Conservation (phyloP, 2,888 invertebrate species). For the Ariolimax columbianus region DNA sequence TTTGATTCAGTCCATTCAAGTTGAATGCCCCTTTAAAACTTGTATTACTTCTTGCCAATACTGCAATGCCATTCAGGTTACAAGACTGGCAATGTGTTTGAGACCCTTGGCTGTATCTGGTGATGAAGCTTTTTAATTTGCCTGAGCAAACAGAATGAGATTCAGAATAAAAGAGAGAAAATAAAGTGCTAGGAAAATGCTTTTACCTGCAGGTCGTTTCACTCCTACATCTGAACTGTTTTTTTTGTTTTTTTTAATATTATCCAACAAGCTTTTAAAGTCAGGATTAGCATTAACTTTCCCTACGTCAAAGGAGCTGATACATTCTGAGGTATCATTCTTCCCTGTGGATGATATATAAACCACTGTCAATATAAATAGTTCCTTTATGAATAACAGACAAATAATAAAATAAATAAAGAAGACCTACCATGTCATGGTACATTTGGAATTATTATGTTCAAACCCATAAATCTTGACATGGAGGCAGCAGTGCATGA, state of each 20-base stretch:
- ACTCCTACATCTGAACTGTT: conserved; percentile 19
- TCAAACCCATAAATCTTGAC: too few species aligned
- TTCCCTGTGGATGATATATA: conserved; percentile 35
- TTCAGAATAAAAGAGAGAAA: conserved; percentile 2
- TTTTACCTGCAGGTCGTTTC: conserved; percentile 43
- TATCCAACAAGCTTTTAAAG: conserved; percentile 39
- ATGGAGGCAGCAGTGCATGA: too few species aligned
- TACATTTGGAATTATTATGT: too few species aligned
- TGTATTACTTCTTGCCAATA: too few species aligned
- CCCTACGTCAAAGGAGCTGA: conserved; percentile 51
- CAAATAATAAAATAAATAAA: neutral
- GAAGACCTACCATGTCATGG: too few species aligned
- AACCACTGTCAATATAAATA: neutral
- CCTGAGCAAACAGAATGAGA: neutral
- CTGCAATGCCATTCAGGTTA: too few species aligned
- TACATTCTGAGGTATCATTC: conserved; percentile 36
- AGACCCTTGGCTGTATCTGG: too few species aligned
- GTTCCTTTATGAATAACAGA: neutral
- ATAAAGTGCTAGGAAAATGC: neutral
- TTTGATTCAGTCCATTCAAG: too few species aligned
- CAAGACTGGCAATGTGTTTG: too few species aligned
- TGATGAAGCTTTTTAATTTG: neutral
- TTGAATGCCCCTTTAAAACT: too few species aligned
- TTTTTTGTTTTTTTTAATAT: neutral
- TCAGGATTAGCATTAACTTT: conserved; percentile 31